These are phyloP conservation scores for Bubo scandiacus DNA, from an alignment of 2,113 vertebrate genomes.

Conservation along the genomic window DNA sequence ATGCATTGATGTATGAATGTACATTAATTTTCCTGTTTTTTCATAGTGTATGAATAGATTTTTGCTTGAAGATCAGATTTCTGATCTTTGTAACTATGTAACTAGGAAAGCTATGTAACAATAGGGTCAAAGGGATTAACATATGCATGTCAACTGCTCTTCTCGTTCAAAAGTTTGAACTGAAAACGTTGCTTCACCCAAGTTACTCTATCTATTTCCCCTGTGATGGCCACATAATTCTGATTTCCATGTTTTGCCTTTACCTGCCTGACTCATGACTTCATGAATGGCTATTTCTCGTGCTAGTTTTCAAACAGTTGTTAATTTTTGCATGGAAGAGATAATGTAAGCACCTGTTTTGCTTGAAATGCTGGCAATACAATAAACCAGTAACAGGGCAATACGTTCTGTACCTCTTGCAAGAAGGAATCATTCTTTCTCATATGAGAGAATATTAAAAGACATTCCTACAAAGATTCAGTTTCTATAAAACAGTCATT, in stretches of 20 bases:
- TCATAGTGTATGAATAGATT: neutral
- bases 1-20: neutral
- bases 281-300: neutral
- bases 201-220: neutral
- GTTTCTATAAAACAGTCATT: neutral
- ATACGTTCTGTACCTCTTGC: neutral
- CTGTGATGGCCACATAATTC: neutral
- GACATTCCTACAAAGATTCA: neutral
- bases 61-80: neutral
- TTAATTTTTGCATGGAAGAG: neutral
- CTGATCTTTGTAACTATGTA: neutral
- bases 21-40: neutral
- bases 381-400: neutral
- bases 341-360: neutral
- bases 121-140: neutral
- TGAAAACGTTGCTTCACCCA: neutral
- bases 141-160: neutral
- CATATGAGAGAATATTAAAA: neutral
- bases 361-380: neutral
- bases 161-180: neutral
- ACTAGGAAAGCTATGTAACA: neutral
- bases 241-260: neutral
- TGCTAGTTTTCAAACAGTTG: neutral
- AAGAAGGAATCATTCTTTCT: neutral
- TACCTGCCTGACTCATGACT: neutral